These are phyloP conservation scores for Campoletis sonorensis DNA, from an alignment of 1,140 invertebrate species.

Conservation along the genomic window DNA sequence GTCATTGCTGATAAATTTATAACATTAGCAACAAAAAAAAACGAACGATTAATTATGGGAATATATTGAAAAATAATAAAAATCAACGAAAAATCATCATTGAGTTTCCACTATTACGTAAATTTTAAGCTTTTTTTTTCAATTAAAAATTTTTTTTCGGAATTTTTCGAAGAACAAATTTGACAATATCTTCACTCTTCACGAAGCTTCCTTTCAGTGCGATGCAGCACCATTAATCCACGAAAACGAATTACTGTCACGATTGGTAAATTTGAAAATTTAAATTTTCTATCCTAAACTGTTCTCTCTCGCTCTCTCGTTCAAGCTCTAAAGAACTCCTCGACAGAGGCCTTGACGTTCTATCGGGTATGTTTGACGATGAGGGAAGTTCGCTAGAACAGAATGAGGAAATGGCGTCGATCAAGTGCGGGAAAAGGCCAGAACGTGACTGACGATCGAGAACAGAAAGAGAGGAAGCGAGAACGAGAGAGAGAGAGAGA, in stretches of 20 bases:
- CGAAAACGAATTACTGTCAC: background rate
- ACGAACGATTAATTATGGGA: background rate
- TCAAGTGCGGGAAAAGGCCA: background rate
- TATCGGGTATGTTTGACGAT: background rate
- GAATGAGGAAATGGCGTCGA: background rate
- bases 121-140: no score
- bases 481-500: conserved; percentile 1
- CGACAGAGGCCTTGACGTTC: background rate
- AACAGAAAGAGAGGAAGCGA: background rate
- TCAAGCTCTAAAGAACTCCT: background rate
- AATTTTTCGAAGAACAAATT: background rate
- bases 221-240: background rate
- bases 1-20: background rate
- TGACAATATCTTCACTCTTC: no score
- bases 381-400: background rate
- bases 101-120: no score
- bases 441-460: background rate
- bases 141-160: background rate
- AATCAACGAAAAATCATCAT: background rate
- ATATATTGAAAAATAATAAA: background rate
- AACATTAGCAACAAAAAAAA: no score
- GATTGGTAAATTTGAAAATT: background rate
- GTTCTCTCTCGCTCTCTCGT: background rate
- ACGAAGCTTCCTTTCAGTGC: no score
- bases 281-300: background rate